These are phyloP conservation scores for Poecilobothrus nobilitatus DNA, from an alignment of 2,888 invertebrate species.

Conservation along the genomic window DNA sequence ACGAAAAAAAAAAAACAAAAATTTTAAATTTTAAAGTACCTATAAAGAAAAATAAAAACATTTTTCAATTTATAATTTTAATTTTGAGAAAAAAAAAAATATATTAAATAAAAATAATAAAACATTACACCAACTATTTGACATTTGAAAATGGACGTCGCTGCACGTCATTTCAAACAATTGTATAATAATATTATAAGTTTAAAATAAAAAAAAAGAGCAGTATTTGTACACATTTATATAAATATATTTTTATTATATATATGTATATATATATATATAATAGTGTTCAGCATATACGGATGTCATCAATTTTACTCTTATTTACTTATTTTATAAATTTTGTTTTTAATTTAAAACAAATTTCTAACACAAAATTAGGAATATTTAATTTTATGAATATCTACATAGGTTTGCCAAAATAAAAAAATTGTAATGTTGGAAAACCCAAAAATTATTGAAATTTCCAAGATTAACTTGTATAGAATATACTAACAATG, in stretches of 20 bases:
- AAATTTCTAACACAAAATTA: too few species aligned
- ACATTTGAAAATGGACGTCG: slow-evolving; percentile 10
- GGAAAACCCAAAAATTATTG: too few species aligned
- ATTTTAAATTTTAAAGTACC: background rate
- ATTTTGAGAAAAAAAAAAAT: background rate
- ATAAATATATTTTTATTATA: too few species aligned
- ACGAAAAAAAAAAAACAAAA: background rate
- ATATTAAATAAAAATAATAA: background rate
- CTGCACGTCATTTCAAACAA: background rate
- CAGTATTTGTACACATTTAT: too few species aligned
- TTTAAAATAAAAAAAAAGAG: background rate
- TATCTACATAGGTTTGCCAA: too few species aligned
- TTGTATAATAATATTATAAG: background rate
- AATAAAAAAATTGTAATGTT: too few species aligned
- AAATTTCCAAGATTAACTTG: too few species aligned
- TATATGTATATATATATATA: background rate
- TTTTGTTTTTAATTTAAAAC: background rate
- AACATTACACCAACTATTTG: background rate
- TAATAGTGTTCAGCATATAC: background rate
- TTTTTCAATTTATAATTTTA: background rate
- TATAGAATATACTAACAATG: too few species aligned
- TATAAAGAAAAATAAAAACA: background rate
- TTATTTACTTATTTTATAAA: too few species aligned
- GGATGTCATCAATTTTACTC: background rate
- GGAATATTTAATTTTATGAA: too few species aligned